phyloP scores from a whole-genome alignment of 2,888 invertebrate species.

The Sepioteuthis lessoniana region DNA sequence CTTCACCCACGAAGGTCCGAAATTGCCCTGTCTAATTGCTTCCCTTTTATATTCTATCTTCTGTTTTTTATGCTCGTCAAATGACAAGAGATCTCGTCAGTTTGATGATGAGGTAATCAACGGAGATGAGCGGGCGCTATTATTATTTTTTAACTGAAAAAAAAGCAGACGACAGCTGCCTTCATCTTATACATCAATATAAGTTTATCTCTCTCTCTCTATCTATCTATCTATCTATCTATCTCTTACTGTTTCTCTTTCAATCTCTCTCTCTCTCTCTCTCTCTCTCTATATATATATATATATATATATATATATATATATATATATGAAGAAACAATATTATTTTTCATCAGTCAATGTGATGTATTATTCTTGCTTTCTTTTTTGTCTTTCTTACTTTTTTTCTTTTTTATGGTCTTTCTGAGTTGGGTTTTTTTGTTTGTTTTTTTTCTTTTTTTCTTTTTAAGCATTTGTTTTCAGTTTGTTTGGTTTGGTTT shows the following conservation, averaged over 20 bases:
- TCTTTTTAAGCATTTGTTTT: too few species aligned
- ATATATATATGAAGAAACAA: background rate
- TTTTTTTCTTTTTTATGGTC: background rate
- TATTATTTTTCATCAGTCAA: background rate
- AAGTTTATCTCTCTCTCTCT: background rate
- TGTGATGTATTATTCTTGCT: background rate
- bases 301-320: too few species aligned
- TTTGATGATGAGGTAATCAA: background rate
- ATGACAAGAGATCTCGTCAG: background rate
- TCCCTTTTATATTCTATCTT: background rate
- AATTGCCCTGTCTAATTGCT: background rate
- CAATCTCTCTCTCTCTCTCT: too few species aligned
- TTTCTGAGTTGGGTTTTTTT: background rate
- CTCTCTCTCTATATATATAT: too few species aligned
- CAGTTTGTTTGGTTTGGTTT: too few species aligned
- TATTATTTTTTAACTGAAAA: background rate
- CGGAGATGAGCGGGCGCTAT: background rate
- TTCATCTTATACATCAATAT: background rate
- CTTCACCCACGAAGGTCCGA: background rate
- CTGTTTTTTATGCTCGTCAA: background rate
- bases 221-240: too few species aligned
- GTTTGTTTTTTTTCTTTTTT: background rate
- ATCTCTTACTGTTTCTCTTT: too few species aligned
- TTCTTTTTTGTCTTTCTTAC: background rate
- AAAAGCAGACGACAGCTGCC: constrained; percentile 10